Base-by-base conservation (phyloP, 2,113 vertebrate genomes). In the Myotis lucifugus region DNA sequence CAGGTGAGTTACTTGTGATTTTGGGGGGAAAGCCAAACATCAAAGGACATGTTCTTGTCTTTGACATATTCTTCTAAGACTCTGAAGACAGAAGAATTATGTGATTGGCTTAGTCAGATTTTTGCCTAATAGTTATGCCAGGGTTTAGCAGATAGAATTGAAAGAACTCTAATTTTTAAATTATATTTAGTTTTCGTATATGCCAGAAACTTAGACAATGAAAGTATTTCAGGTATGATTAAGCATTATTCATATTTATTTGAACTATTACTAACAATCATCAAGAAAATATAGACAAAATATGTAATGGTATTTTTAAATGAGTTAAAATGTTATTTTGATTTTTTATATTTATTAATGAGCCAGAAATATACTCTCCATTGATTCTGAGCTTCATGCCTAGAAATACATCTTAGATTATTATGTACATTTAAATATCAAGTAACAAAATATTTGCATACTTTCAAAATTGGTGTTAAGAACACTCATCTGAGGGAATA, bases 141-240 rank as follows among this genome's bases (percentile, higher is more conserved):
- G 8, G 10, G 8, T 12, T 95, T 69, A 92, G 40, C 66, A 27
- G 89, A 94, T 40, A 95, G 42, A 88, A 93, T 27, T 7, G 2
- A 89, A 92, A 95, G 66, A 85, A 48, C 13, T 91, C 27, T 61
- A 88, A 66, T 88, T 94, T 74, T 94, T 96, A 88, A 91, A 90
- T 95, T 94, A 70, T 81, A 48, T 77, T 84, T 67, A 48, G 69
- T 93, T 93, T 93, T 72, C 27, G 52, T 40, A 66, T 29, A 73
- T 67, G 18, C 25, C 18, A 6, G 25, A 88, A 88, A 76, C 9
- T 32, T 25, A 66, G 34, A 54, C 90, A 86, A 67, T 77, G 25
- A 42, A 82, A 92, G 27, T 48, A 40, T 95, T 94, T 86, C 64
- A 61, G 34, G 25, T 48, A 73, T 69, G 77, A 48, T 61, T 83